These are phyloP conservation scores for Ambastaia sidthimunki DNA, from an alignment of 2,797 vertebrate genomes.

Conservation along the genomic window DNA sequence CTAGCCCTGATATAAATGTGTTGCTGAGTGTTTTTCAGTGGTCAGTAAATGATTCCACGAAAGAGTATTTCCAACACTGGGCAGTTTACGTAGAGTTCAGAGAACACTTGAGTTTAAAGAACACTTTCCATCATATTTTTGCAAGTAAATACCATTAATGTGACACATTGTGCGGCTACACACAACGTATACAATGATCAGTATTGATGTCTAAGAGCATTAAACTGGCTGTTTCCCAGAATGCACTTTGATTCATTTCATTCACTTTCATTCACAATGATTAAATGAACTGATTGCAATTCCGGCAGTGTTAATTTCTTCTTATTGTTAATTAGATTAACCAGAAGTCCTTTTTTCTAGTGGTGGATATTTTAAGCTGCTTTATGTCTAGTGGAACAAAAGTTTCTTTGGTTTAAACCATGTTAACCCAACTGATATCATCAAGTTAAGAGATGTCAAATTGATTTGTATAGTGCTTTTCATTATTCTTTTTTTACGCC, in stretches of 20 bases:
- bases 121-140: background rate
- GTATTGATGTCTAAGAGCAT: too few relatives aligned
- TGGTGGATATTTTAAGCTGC: background rate
- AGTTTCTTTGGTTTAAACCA: background rate
- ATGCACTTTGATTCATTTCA: too few relatives aligned
- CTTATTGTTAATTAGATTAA: background rate
- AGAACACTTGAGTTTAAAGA: too few relatives aligned
- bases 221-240: background rate
- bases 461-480: background rate
- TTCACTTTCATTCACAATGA: too few relatives aligned
- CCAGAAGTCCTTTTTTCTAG: background rate
- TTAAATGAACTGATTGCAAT: background rate
- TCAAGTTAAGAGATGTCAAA: background rate
- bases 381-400: background rate
- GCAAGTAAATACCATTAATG: background rate
- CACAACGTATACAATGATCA: background rate
- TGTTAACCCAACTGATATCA: background rate
- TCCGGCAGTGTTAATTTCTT: background rate
- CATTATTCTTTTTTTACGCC: background rate
- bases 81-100: too few relatives aligned
- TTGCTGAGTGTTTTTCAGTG: too few relatives aligned
- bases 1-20: too few relatives aligned
- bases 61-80: too few relatives aligned
- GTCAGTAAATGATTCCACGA: too few relatives aligned
- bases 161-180: background rate